Base-by-base conservation (phyloP, 2,888 invertebrate species). In the Nycteola revayana region DNA sequence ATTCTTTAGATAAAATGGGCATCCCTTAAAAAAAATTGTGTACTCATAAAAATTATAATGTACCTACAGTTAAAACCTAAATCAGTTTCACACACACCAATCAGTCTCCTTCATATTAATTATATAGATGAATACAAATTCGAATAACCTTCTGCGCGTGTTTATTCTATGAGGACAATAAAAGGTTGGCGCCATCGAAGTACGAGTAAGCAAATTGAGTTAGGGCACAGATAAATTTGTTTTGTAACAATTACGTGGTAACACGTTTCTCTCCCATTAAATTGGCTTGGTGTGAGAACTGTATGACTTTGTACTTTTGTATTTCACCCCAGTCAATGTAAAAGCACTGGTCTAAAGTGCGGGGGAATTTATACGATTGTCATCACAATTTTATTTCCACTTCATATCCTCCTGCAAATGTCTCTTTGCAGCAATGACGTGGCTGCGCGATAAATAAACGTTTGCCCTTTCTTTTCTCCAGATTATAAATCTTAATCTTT, bases 191-290 rank as follows among this genome's bases (percentile, higher is more conserved):
- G 74, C 75, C 74, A 66, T 67, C 52, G 59, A 57, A 70, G 66
- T 63, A 61, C 53, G 59, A 57, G 56, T 68, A 72, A 76, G 68
- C 73, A 73, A 74, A 76, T 72, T 66, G 64, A 63, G 65, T 52
- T 56, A 62, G 62, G 62, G 60, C 52, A 63, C 66, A 72, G 67
- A 77, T 68, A 75, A 71, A 77, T 77, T 75, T 75, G 70, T 79
- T 77, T 76, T 68, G 64, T 59, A 62, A 67, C 50, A 52, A 59
- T 54, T 68, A 72, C 71, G 74, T 69, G 67, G 61, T 60, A 65
- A 56, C 69, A 71, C 69, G 65, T 67, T 44, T 47, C 40, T 60
- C 54, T 49, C 53, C 53, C 63, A 59, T 67, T 59, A 67, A 73
- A 14, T 14, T 14, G 14, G 14, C 14, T 14, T 5, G n/a, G n/a